Evolutionary conservation across 2,113 vertebrate genomes (phyloP), one percentile per base, ranked within the genome.

Genomic region (Lophura nycthemera): DNA sequence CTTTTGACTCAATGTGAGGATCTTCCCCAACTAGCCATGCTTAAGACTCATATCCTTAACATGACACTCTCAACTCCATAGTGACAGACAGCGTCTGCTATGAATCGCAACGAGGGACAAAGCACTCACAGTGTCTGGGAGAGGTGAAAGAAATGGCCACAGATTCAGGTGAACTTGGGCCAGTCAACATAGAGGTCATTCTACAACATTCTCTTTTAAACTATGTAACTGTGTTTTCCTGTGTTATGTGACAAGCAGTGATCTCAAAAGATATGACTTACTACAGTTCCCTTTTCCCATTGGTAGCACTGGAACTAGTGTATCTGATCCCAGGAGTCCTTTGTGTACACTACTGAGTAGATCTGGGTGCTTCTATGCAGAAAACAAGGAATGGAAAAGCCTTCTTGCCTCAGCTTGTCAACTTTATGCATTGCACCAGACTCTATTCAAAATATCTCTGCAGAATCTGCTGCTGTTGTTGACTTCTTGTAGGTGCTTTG

Each of bases 111-210:
- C 70, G 20, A 66, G 34, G 27, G 48, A 10, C 38, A 71, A 74
- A 29, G 11, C 5, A 8, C 13, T 19, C 52, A n/a, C 27, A 70
- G 48, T 13, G 14, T 30, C 40, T 1, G 1, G 27, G 29, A 79
- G 5, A 5, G 12, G 6, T 65, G 66, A 43, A 60, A 78, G 40
- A 10, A 71, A 34, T n/a, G 9, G 24, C 34, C 59, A 20, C 12
- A 25, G 47, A 34, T 52, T 61, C 48, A 50, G 24, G 15, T 42
- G 66, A 70, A 21, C 4, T 27, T 10, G 4, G 42, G 11, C 24
- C 6, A 8, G 1, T 47, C 3, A 0, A 6, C 13, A 27, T 4
- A 8, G 27, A 80, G 8, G 29, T 91, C 8, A 1, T n/a, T n/a
- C 63, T 54, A 11, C 66, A 43, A 0, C 38, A 12, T 17, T 43